Evolutionary conservation across 2,888 invertebrate genomes (phyloP).

Genomic region (Mythimna albipuncta): DNA sequence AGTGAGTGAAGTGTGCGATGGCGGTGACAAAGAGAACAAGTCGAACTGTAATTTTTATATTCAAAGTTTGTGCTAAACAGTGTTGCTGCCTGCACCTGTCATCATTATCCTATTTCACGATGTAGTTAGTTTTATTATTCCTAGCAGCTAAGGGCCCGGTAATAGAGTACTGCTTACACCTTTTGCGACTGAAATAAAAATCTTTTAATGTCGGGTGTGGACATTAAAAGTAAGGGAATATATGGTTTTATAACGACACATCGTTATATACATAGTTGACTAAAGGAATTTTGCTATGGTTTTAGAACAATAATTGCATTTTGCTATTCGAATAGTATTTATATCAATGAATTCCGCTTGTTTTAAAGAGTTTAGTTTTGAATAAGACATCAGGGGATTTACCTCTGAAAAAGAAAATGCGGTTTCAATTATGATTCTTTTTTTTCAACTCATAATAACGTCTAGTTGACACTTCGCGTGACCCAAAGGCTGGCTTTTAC

Average conservation of each 20-base stretch:
- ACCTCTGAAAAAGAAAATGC: background rate
- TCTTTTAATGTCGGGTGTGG: slow-evolving; percentile 9
- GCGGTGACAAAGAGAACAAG: slow-evolving; percentile 29
- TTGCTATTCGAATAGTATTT: too few species aligned
- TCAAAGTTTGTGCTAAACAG: slow-evolving; percentile 37
- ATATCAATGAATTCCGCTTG: background rate
- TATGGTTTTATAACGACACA: background rate
- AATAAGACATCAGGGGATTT: too few species aligned
- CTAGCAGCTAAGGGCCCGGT: slow-evolving; percentile 9
- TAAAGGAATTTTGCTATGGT: background rate
- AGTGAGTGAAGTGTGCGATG: slow-evolving; percentile 25
- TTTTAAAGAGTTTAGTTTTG: background rate
- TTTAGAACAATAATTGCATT: background rate
- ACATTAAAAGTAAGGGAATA: background rate
- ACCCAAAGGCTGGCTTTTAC: too few species aligned
- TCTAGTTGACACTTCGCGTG: too few species aligned
- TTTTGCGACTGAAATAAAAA: slow-evolving; percentile 44
- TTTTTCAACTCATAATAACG: too few species aligned
- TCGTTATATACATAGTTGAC: background rate
- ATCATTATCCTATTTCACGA: slow-evolving; percentile 29
- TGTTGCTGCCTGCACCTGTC: slow-evolving; percentile 51
- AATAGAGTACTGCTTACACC: slow-evolving; percentile 31
- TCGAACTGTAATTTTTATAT: slow-evolving; percentile 28
- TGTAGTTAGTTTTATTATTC: slow-evolving; percentile 46
- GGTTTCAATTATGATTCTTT: too few species aligned